These are phyloP conservation scores for Siniperca undulata DNA, from an alignment of 2,797 vertebrate species.

Conservation along the genomic window DNA sequence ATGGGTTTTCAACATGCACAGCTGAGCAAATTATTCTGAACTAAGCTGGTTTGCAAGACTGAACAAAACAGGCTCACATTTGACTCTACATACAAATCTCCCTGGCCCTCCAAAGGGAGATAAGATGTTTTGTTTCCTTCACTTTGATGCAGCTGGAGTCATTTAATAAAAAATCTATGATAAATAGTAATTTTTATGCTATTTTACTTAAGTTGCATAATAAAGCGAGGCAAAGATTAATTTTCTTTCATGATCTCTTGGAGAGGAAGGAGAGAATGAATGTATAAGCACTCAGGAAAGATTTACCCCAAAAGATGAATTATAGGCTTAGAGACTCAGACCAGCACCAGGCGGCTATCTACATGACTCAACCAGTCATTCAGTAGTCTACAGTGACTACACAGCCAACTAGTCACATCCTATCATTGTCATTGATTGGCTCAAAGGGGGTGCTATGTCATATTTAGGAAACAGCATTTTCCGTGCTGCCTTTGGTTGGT, in stretches of 20 bases:
- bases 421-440: not conserved
- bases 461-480: not conserved
- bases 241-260: not conserved
- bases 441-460: not conserved
- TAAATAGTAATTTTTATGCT: not conserved
- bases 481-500: not conserved
- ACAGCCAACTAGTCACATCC: not conserved
- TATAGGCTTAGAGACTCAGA: constrained; percentile 2
- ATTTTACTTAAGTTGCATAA: not conserved
- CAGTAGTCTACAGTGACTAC: not conserved
- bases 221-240: not conserved
- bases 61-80: not conserved
- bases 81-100: not conserved
- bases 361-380: not conserved
- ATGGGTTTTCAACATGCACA: constrained; percentile 4
- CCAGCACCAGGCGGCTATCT: not conserved
- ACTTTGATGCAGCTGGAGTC: constrained; percentile 1
- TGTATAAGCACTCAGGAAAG: not conserved
- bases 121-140: not conserved
- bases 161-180: not conserved
- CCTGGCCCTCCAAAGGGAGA: not conserved
- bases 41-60: too few relatives aligned
- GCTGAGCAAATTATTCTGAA: not conserved
- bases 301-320: not conserved
- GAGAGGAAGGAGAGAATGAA: constrained; percentile 2